A percentile compares a stretch with the other conserved stretches of the same genome.
Evolutionary conservation across 2,113 vertebrate genomes (phyloP).

Genomic region (Pungitius pungitius): DNA sequence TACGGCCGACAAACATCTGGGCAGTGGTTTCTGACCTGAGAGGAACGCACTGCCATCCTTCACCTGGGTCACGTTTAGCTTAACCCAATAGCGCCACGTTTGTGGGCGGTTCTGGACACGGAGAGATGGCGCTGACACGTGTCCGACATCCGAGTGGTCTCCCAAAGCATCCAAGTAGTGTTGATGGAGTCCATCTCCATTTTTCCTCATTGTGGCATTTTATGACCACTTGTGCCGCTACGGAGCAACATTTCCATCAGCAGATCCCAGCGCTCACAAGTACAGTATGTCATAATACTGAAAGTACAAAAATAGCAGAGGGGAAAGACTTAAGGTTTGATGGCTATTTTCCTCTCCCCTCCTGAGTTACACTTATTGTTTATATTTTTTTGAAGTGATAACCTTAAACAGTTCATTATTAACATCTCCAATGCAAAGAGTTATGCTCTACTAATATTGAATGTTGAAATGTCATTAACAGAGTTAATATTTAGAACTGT

Average conservation of each 20-base stretch:
- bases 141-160: background rate
- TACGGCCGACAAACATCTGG: background rate
- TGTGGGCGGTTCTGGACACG: background rate
- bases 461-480: background rate
- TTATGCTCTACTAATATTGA: background rate
- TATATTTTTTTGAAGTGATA: background rate
- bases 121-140: background rate
- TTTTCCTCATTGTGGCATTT: background rate
- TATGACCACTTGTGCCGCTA: background rate
- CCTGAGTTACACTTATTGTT: background rate
- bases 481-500: background rate
- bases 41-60: background rate
- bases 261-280: background rate
- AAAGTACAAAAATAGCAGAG: background rate
- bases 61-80: background rate
- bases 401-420: background rate
- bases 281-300: background rate
- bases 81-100: background rate
- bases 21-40: background rate
- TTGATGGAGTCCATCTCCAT: background rate
- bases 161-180: background rate
- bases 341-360: background rate
- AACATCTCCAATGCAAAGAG: background rate
- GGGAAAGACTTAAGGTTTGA: background rate
- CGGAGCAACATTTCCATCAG: background rate